phyloP scores from a whole-genome alignment of 2,888 invertebrate genomes.

The Mylabris sibirica region DNA sequence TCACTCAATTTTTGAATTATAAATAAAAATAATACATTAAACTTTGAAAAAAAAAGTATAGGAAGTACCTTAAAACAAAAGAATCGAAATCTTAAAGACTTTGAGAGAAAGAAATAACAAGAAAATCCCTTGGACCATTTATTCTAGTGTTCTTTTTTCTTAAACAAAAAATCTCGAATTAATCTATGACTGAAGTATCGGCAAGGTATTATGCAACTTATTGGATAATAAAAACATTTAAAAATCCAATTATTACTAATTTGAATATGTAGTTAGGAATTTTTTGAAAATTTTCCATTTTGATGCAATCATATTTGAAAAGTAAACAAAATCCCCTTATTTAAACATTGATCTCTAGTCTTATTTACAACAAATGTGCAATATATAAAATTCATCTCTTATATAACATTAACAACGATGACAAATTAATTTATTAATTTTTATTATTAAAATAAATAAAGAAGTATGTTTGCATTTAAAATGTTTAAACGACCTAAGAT shows the following conservation, averaged over 20 bases:
- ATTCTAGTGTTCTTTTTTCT: slow-evolving; percentile 25
- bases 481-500: slow-evolving; percentile 46
- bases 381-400: neutral
- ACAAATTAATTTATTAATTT: neutral
- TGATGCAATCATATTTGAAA: slow-evolving; percentile 25
- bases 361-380: slow-evolving; percentile 12
- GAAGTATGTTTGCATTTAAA: slow-evolving; percentile 31
- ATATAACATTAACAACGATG: neutral
- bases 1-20: neutral
- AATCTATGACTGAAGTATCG: too few relatives aligned
- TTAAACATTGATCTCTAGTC: slow-evolving; percentile 28
- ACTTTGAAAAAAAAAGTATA: too few relatives aligned
- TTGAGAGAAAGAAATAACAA: slow-evolving; percentile 38
- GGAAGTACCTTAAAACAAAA: slow-evolving; percentile 30
- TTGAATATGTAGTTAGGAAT: neutral
- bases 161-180: neutral
- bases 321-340: neutral
- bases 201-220: slow-evolving; percentile 26
- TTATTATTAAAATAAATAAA: neutral
- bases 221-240: slow-evolving; percentile 7
- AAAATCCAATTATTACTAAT: slow-evolving; percentile 11
- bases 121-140: slow-evolving; percentile 44
- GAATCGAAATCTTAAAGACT: slow-evolving; percentile 33
- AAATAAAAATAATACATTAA: too few relatives aligned
- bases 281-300: slow-evolving; percentile 28